phyloP scores from a whole-genome alignment of 2,113 vertebrate genomes.

The Psettodes erumei region DNA sequence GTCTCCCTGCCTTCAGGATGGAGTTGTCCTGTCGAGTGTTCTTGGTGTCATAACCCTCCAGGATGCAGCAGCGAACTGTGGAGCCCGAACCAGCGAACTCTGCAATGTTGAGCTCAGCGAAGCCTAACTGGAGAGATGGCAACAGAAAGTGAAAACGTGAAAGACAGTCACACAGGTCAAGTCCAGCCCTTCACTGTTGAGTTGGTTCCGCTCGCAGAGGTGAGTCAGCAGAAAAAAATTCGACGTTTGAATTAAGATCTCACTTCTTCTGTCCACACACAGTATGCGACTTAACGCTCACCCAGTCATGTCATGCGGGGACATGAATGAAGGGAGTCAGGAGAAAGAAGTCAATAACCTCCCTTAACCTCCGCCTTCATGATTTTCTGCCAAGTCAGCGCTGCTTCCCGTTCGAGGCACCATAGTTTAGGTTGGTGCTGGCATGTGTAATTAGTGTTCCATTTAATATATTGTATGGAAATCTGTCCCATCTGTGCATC shows the following conservation, averaged over 20 bases:
- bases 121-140: conserved; percentile 86
- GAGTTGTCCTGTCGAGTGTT: conserved; percentile 98
- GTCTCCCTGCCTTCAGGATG: conserved; percentile 89
- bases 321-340: conserved; percentile 30
- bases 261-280: neutral
- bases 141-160: conserved; percentile 11
- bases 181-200: neutral
- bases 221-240: conserved; percentile 9
- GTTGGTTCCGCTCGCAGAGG: neutral
- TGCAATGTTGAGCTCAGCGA: conserved; percentile 95
- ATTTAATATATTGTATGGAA: neutral
- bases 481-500: neutral
- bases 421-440: neutral
- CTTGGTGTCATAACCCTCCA: conserved; percentile 98
- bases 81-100: conserved; percentile 97
- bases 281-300: neutral
- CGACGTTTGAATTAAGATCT: neutral
- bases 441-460: neutral
- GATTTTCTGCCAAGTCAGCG: conserved; percentile 32
- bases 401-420: neutral
- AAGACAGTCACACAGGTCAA: neutral
- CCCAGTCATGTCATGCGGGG: conserved; percentile 7
- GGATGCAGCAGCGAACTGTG: conserved; percentile 92
- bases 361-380: conserved; percentile 42
- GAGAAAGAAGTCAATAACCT: conserved; percentile 26